Base-by-base conservation (phyloP, 2,797 vertebrate species). In the Nasua narica region DNA sequence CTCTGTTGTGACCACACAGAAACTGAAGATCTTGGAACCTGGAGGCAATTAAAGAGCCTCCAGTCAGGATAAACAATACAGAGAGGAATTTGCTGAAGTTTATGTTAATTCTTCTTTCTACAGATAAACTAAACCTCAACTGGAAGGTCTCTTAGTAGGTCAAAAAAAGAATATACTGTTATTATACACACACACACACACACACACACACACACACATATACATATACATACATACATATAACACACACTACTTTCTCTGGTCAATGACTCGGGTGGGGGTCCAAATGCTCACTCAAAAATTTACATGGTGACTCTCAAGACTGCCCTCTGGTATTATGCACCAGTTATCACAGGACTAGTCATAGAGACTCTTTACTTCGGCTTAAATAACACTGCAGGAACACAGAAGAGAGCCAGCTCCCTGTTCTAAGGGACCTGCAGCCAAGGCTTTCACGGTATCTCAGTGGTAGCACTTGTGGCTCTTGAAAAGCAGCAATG, bases 191-290 rank as follows among this genome's bases (percentile, higher is more conserved):
- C 86, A 98, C 74, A 65, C 97, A 98, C 8, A 43, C 43, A 43
- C 7, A 43, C 7, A 54, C 52, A 54, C 19, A 54, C 52, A 54
- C 19, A 54, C 18, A 54, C 52, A 54, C 52, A 21, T 19, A 54
- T 19, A 54, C 52, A 21, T 19, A 21, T 19, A 8, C 43, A 43
- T 43, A 43, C 43, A 43, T 43, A 43, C 43, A 43, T 95, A 98
- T 99, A 98, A 99, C 99, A 4, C 99, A 99, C 90, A 98, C 99
- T 97, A 99, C 97, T 90, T 99, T 99, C 54, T 99, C 99, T 98
- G 95, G 98, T 58, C 99, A 99, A 76, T 99, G 99, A 98, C 98
- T 99, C 13, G 98, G 95, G 27, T 99, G 99, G 99, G 99, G 99
- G 79, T 98, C 99, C 2, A 98, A 96, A 87, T 99, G 99, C 97